Conservation (phyloP, 2,113 vertebrate species). For the Thomomys bottae region DNA sequence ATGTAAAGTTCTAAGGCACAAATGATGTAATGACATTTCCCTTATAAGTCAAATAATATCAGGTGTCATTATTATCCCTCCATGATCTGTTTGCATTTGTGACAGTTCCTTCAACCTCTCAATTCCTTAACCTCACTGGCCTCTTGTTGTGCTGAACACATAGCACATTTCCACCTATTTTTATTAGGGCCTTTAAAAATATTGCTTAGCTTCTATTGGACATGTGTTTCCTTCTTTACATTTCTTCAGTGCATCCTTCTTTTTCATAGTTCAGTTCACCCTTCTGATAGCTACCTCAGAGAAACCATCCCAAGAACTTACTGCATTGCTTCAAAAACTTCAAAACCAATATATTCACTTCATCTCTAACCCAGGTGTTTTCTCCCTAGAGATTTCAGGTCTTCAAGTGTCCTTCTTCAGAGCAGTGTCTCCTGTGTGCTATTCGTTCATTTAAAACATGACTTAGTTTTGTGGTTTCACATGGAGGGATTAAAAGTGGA, state of each 20-base stretch:
- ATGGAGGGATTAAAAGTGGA: background rate
- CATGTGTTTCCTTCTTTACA: background rate
- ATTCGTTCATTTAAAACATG: background rate
- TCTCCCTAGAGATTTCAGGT: background rate
- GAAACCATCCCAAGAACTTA: background rate
- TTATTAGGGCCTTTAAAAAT: background rate
- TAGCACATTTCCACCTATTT: background rate
- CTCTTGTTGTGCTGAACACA: background rate
- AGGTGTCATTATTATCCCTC: background rate
- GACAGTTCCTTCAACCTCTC: background rate
- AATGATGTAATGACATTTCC: background rate
- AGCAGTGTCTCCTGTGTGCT: background rate
- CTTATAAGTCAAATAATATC: background rate
- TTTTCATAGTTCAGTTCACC: background rate
- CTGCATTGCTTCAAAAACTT: background rate
- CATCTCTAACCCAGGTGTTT: background rate
- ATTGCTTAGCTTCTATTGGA: background rate
- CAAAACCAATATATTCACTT: background rate
- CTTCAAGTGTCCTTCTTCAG: background rate
- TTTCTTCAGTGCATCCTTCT: background rate
- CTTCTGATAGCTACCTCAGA: background rate
- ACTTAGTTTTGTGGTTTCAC: slow-evolving; percentile 21
- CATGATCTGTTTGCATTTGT: background rate
- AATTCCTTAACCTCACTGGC: rapidly evolving
- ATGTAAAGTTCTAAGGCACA: background rate